Evolutionary conservation across 2,888 invertebrate species (phyloP).

Genomic region (Pherbina coryleti): DNA sequence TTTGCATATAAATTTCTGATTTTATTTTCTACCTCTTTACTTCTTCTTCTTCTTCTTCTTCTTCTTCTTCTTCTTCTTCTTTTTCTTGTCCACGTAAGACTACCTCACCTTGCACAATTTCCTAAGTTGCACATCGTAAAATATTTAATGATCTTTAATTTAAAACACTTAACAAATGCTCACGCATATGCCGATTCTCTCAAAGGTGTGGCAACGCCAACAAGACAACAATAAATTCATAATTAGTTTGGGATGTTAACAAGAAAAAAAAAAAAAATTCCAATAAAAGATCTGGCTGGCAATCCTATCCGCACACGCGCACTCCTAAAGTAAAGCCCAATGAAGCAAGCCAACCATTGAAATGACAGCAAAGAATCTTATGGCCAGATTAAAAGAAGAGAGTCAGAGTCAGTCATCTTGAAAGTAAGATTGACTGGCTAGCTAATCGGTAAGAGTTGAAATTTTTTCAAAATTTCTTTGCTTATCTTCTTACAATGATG

Average conservation of each 20-base stretch:
- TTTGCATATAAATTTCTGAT: conserved; percentile 6
- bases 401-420: not conserved
- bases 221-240: not conserved
- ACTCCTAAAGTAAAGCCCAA: not conserved
- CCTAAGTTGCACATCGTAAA: not conserved
- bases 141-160: not conserved
- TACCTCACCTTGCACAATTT: not conserved
- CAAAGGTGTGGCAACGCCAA: conserved; percentile 8
- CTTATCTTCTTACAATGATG: too few species aligned
- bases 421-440: not conserved
- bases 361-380: not conserved
- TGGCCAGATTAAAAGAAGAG: not conserved
- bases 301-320: not conserved
- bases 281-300: not conserved
- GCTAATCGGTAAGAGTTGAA: too few species aligned
- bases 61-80: not conserved
- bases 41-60: not conserved
- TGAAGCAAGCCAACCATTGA: not conserved
- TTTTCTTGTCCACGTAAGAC: not conserved
- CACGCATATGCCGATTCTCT: not conserved
- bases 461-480: too few species aligned
- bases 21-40: not conserved
- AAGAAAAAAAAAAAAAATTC: not conserved
- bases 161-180: not conserved
- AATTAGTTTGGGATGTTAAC: not conserved